Evolutionary conservation across 2,113 vertebrate species (phyloP), one percentile per base, ranked within the genome.

Genomic region (Rhipidura dahli): DNA sequence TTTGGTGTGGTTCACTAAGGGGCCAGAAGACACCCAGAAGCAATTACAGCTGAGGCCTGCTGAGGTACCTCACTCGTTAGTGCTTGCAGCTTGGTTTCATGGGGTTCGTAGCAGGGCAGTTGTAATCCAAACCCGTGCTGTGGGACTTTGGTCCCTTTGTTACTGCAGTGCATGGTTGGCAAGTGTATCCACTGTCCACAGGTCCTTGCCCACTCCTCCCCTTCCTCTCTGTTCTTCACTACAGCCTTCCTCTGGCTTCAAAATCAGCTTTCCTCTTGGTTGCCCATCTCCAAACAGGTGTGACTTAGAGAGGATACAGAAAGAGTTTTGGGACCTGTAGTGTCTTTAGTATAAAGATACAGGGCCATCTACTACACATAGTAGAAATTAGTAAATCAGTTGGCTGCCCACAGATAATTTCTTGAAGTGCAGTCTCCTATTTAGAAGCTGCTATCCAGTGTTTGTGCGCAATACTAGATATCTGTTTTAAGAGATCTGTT

Each of bases 111-210:
- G 81, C 69, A 79, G 89, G 70, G 70, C 81, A 89, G 15, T 79
- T 0, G 0, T 61, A 85, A 28, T 94, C 94, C 66, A 84, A 93
- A 73, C 57, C 24, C 0, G 0, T 51, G 47, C 81, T 72, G 59
- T 76, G 87, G 53, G 65, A 64, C 37, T 76, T 76, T 82, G 35
- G 33, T 89, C 15, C 28, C 19, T 86, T 86, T 0, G 0, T 85
- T 92, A 35, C 26, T 1, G 0, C n/a, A 50, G 49, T 1, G 0
- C 13, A 1, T 33, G 39, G 31, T 57, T 91, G 37, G 53, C 49
- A 83, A 54, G 59, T 0, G 0, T n/a, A 39, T 51, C 37, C 7
- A 4, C 37, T 1, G 1, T 87, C 44, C 24, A 8, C 0, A 1
- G 28, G 35, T 77, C 45, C 56, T 77, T 90, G 23, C 9, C 33